A percentile compares a stretch with the other conserved stretches of the same genome.
These are phyloP conservation scores for Sarcophaga rosellei DNA, from an alignment of 2,888 invertebrate species.

Conservation along the genomic window DNA sequence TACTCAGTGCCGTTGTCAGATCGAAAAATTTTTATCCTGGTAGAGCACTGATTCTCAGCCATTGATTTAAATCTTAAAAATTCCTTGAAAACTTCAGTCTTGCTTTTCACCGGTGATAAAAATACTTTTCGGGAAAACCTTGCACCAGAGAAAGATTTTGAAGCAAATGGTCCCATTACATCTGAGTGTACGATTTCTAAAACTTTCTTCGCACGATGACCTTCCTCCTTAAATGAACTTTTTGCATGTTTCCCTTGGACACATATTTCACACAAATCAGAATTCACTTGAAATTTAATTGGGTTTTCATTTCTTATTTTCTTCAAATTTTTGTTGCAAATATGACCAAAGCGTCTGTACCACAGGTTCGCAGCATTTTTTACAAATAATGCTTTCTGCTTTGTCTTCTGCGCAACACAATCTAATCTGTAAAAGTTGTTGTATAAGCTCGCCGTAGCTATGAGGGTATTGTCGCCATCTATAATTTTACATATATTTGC, in stretches of 20 bases:
- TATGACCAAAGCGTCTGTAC: constrained; percentile 69
- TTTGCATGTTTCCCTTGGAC: constrained; percentile 71
- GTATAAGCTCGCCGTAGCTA: constrained; percentile 17
- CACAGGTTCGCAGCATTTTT: constrained; percentile 58
- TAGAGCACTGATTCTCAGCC: too few species aligned
- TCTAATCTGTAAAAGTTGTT: constrained; percentile 52
- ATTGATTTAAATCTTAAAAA: too few species aligned
- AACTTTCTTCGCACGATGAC: constrained; percentile 65
- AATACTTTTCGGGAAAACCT: too few species aligned
- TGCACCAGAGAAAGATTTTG: too few species aligned
- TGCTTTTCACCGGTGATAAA: too few species aligned
- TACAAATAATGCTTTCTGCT: neutral
- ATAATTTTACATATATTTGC: constrained; percentile 32
- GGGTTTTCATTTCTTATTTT: constrained; percentile 50
- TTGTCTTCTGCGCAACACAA: constrained; percentile 13
- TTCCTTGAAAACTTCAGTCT: too few species aligned
- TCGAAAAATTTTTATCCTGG: too few species aligned
- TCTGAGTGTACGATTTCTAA: constrained; percentile 77
- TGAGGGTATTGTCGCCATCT: neutral
- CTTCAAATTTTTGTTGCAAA: constrained; percentile 61
- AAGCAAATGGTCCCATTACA: constrained; percentile 77
- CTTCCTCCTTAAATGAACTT: constrained; percentile 63
- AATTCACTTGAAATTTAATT: constrained; percentile 36
- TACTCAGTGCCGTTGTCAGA: too few species aligned
- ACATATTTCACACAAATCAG: constrained; percentile 67